phyloP scores from a whole-genome alignment of 2,888 invertebrate species.

The Bembecia ichneumoniformis region DNA sequence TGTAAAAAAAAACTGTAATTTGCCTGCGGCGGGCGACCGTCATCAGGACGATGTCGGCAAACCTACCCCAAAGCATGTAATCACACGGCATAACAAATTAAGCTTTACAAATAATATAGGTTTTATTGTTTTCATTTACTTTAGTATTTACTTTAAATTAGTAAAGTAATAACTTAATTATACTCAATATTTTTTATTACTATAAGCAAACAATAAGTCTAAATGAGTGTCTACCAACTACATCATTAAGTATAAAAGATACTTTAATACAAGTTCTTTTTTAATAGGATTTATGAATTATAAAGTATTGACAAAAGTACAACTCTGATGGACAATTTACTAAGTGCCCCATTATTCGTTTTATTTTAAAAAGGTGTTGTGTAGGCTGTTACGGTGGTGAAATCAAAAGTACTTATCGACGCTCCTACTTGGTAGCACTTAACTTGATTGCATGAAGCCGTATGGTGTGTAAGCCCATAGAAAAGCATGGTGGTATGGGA shows the following conservation, averaged over 20 bases:
- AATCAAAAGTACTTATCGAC: constrained; percentile 57
- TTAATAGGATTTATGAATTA: too few relatives aligned
- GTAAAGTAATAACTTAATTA: too few relatives aligned
- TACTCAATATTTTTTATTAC: too few relatives aligned
- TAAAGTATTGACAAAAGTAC: too few relatives aligned
- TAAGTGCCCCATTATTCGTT: constrained; percentile 44
- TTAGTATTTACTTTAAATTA: too few relatives aligned
- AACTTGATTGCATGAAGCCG: constrained; percentile 68
- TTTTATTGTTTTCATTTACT: too few relatives aligned
- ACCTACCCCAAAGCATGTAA: too few relatives aligned
- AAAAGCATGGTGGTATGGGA: constrained; percentile 23
- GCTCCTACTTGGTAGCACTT: constrained; percentile 60
- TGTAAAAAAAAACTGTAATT: too few relatives aligned
- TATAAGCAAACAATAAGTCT: too few relatives aligned
- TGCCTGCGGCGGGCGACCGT: too few relatives aligned
- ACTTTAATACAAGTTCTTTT: not conserved
- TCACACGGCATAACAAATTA: not conserved
- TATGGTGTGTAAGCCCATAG: constrained; percentile 26
- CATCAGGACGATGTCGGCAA: too few relatives aligned
- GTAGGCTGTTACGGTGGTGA: constrained; percentile 33
- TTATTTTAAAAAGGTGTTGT: constrained; percentile 27
- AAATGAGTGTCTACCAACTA: too few relatives aligned
- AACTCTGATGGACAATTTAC: constrained; percentile 24
- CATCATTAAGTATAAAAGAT: not conserved
- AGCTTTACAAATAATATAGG: not conserved